Conservation (phyloP, 2,797 vertebrate genomes). For the Sebastes minor region DNA sequence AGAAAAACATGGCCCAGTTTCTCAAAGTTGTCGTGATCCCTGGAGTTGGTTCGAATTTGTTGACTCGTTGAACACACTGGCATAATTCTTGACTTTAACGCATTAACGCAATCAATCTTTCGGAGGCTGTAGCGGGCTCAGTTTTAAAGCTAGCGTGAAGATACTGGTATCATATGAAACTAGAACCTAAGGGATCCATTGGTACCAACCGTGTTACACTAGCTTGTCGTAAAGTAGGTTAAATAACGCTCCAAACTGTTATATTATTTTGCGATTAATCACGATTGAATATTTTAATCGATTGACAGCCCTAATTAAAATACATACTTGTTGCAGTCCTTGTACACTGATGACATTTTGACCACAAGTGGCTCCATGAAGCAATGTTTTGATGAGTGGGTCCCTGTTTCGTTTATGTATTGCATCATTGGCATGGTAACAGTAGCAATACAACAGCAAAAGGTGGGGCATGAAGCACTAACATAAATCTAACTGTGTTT, state of each 20-base stretch:
- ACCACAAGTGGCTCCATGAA: background rate
- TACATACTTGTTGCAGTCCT: background rate
- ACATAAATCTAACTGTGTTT: background rate
- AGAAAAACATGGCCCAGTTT: conserved; percentile 21
- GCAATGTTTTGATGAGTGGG: background rate
- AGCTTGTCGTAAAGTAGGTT: no score
- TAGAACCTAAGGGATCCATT: no score
- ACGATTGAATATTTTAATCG: no score
- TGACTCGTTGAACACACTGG: background rate
- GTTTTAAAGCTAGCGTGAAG: no score
- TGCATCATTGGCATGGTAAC: background rate
- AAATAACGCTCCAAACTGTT: no score
- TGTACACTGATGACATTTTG: background rate
- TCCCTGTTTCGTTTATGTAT: background rate
- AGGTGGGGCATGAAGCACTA: background rate
- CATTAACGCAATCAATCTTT: no score
- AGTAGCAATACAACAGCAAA: background rate
- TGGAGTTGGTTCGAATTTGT: background rate
- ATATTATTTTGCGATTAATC: no score
- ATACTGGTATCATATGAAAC: no score
- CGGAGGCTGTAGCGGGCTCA: no score
- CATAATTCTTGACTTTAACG: no score
- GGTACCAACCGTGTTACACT: no score
- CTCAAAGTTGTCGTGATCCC: background rate
- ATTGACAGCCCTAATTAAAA: background rate